Percentiles rank a stretch among this genome's conserved stretches.
Evolutionary conservation across 2,113 vertebrate genomes (phyloP).

Genomic region (Etia nguti): DNA sequence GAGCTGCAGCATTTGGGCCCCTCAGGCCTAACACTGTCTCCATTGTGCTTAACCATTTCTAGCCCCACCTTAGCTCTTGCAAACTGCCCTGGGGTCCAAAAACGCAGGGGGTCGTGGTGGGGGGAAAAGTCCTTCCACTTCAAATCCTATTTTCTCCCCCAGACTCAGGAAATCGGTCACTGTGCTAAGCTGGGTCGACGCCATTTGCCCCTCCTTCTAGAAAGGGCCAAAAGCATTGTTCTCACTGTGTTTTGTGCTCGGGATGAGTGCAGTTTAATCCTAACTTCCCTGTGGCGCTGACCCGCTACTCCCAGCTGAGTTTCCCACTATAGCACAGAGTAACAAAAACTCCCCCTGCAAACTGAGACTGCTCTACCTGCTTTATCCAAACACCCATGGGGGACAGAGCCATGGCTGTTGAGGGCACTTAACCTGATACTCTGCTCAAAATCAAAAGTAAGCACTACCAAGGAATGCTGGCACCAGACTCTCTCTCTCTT

Average conservation of each 20-base stretch:
- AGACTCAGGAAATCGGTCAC: constrained; percentile 34
- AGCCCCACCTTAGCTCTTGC: constrained; percentile 40
- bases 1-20: constrained; percentile 1
- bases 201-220: not conserved
- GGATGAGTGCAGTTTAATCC: constrained; percentile 51
- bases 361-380: constrained; percentile 7
- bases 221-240: constrained; percentile 26
- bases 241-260: constrained; percentile 23
- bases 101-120: not conserved
- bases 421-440: constrained; percentile 53
- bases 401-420: constrained; percentile 2
- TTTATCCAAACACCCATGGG: constrained; percentile 17
- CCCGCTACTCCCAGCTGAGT: constrained; percentile 6
- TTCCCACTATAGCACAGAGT: constrained; percentile 9
- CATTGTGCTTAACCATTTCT: constrained; percentile 58
- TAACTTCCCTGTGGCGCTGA: constrained; percentile 30
- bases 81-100: constrained; percentile 28
- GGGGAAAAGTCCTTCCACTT: constrained; percentile 24
- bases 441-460: constrained; percentile 41
- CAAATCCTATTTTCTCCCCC: constrained; percentile 34
- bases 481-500: not conserved
- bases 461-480: constrained; percentile 10
- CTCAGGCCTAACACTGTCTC: constrained; percentile 46
- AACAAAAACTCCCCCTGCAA: constrained; percentile 41
- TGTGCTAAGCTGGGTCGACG: constrained; percentile 21